phyloP scores from a whole-genome alignment of 2,888 invertebrate species.

The Aleiodes leptofemur region DNA sequence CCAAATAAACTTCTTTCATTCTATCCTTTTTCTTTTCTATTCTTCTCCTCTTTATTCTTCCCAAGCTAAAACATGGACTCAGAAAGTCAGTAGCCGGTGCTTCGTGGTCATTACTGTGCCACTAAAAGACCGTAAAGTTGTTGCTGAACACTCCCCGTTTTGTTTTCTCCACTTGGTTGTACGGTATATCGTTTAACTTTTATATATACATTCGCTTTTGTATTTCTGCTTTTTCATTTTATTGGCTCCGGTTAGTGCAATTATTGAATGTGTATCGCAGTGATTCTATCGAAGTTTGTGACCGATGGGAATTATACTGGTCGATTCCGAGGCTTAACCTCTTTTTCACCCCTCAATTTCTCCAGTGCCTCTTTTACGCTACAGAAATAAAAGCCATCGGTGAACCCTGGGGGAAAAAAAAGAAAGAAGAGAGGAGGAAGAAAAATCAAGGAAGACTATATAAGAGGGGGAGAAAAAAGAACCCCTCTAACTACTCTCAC shows the following conservation, averaged over 20 bases:
- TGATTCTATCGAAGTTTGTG: slow-evolving; percentile 29
- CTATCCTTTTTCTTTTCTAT: slow-evolving; percentile 1
- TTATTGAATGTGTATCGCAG: slow-evolving; percentile 11
- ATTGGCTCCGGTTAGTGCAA: slow-evolving; percentile 6
- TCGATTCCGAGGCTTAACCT: slow-evolving; percentile 40
- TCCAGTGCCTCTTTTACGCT: slow-evolving; percentile 17
- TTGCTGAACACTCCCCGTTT: slow-evolving; percentile 24
- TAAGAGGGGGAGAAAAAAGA: slow-evolving; percentile 39
- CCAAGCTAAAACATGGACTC: slow-evolving; percentile 52
- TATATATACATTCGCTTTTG: slow-evolving; percentile 40
- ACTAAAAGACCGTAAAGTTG: slow-evolving; percentile 48
- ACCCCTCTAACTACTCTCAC: slow-evolving; percentile 46
- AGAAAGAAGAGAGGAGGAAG: background rate
- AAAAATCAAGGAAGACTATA: slow-evolving; percentile 52
- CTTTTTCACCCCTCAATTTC: slow-evolving; percentile 39
- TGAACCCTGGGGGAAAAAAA: slow-evolving; percentile 12
- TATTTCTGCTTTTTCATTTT: slow-evolving; percentile 33
- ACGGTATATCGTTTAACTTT: slow-evolving; percentile 35
- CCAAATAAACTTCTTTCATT: background rate
- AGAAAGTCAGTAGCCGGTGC: slow-evolving; percentile 55
- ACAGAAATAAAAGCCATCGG: slow-evolving; percentile 14
- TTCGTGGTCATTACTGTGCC: slow-evolving; percentile 55
- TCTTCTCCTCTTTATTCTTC: slow-evolving; percentile 40
- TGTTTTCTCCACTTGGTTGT: slow-evolving; percentile 35
- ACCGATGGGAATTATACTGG: slow-evolving; percentile 23